phyloP scores from a whole-genome alignment of 2,113 vertebrate species.

The Donacobius atricapilla region DNA sequence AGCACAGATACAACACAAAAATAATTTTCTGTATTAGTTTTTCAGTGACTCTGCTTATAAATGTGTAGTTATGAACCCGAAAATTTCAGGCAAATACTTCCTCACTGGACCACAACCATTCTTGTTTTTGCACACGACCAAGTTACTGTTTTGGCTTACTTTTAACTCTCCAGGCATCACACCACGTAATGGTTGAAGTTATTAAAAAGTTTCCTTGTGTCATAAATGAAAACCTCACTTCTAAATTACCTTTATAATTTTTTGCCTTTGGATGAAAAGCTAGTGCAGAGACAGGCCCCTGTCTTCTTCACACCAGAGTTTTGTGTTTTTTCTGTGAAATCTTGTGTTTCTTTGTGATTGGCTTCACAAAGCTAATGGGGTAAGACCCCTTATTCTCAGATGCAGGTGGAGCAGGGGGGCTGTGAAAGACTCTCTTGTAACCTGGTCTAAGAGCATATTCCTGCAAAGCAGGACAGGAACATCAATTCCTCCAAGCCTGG shows the following conservation, averaged over 20 bases:
- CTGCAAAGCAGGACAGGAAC: accelerated
- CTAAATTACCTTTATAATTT: background rate
- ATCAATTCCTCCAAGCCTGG: background rate
- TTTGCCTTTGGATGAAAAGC: background rate
- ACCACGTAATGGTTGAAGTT: background rate
- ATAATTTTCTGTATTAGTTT: background rate
- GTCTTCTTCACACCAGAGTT: background rate
- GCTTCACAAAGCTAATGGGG: background rate
- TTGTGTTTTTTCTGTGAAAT: background rate
- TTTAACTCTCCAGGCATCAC: background rate
- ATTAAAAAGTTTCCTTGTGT: background rate
- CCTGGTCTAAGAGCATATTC: background rate
- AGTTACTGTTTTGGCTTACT: background rate
- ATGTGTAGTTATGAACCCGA: background rate
- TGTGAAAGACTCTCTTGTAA: background rate
- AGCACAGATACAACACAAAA: background rate
- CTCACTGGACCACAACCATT: background rate
- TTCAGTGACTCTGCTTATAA: background rate
- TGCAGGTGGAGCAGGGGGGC: background rate
- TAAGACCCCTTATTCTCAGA: background rate
- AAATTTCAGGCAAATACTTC: background rate
- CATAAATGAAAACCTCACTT: background rate
- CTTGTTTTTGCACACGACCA: background rate
- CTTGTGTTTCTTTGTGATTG: background rate
- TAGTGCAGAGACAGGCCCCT: background rate